Base-by-base conservation (phyloP, 2,888 invertebrate genomes). In the Seladonia tumulorum region DNA sequence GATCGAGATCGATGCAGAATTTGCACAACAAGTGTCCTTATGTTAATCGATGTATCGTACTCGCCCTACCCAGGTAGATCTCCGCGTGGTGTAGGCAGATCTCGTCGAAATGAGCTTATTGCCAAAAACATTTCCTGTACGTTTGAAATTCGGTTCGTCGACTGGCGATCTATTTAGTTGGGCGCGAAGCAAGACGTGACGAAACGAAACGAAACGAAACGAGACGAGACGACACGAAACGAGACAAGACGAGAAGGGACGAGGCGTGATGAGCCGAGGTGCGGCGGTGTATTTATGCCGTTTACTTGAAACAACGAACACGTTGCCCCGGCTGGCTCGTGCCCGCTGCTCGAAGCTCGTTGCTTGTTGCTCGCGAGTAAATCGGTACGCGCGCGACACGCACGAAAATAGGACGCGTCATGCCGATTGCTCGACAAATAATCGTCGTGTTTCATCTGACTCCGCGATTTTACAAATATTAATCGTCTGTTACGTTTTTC, bases 11-110 rank as follows among this genome's bases (percentile, higher is more conserved):
- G 72, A 49, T 72, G 5, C 10, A 18, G 22, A 78, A 70, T 42
- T 74, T 45, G 39, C 35, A 78, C 49, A 81, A 85, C 82, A 82
- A 83, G 79, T 76, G 80, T 80, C 74, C 74, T 45, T 47, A 71
- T 45, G 45, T 80, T 63, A 74, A 53, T 70, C 53, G 39, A 25
- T 45, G 25, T 29, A 12, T 12, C 53, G 39, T 35, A 29, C 45
- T 71, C 14, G 47, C 63, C 47, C 60, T 29, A 22, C 16, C 39
- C 53, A 66, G 53, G 49, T 16, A 16, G 57, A 18, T 57, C 39
- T 76, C 73, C 71, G 45, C 68, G 22, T 35, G 35, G 57, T 53
- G 29, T 60, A 35, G 35, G 81, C 79, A 76, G 53, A 66, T 8
- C 42, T 72, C 57, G 74, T 66, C 25, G 60, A 25, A 29, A 63